Evolutionary conservation across 2,113 vertebrate species (phyloP).

Genomic region (Corythornis vintsioides): DNA sequence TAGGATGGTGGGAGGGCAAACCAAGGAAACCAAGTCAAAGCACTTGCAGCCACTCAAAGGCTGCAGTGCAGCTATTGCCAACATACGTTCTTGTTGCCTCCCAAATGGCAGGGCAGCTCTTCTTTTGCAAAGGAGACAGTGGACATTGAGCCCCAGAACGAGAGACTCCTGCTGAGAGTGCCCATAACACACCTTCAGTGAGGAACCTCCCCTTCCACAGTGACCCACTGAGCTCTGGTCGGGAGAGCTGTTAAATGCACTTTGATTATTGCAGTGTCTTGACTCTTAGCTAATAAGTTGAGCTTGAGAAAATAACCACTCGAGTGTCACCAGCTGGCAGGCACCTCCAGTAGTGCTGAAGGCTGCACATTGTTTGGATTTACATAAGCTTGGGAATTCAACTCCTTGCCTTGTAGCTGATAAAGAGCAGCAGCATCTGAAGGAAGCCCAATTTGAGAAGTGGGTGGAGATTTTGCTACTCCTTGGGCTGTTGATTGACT

Average conservation of each 20-base stretch:
- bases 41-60: neutral
- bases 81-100: neutral
- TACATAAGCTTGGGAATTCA: constrained; percentile 42
- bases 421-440: neutral
- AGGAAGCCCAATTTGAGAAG: neutral
- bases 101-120: neutral
- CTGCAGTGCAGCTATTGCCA: neutral
- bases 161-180: neutral
- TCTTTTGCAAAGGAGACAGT: neutral
- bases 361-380: constrained; percentile 52
- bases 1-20: neutral
- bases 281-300: constrained; percentile 39
- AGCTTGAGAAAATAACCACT: constrained; percentile 35
- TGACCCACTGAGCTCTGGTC: neutral
- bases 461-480: neutral
- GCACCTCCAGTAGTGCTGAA: constrained; percentile 23
- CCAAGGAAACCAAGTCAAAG: neutral
- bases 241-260: constrained; percentile 9
- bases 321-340: constrained; percentile 57
- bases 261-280: neutral
- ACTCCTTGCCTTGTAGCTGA: constrained; percentile 12
- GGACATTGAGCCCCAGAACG: neutral
- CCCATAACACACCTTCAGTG: neutral
- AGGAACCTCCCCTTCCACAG: neutral
- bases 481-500: neutral